Evolutionary conservation across 2,797 vertebrate genomes (phyloP).

Genomic region (Spheniscus humboldti): DNA sequence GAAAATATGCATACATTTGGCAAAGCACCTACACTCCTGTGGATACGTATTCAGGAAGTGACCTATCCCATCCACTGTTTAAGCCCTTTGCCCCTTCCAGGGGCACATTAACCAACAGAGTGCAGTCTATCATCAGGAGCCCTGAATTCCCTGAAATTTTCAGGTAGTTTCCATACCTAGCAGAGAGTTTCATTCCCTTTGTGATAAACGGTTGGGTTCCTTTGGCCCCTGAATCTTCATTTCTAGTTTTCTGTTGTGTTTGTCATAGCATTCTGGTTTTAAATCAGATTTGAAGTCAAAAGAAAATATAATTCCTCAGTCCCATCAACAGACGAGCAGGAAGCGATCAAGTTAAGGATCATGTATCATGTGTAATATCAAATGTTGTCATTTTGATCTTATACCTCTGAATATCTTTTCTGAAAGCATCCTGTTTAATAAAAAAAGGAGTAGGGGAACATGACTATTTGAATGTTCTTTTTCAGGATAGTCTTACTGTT

Average conservation of each 20-base stretch:
- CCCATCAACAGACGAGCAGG: neutral
- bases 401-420: neutral
- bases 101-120: neutral
- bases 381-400: neutral
- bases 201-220: neutral
- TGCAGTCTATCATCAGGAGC: neutral
- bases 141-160: neutral
- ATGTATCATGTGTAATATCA: neutral
- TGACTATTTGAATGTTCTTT: neutral
- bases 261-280: neutral
- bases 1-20: neutral
- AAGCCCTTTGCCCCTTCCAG: neutral
- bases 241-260: neutral
- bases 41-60: neutral
- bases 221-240: neutral
- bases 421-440: neutral
- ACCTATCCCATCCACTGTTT: neutral
- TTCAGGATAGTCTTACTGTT: neutral
- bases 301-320: neutral
- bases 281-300: neutral
- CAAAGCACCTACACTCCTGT: neutral
- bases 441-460: neutral
- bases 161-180: neutral
- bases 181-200: neutral
- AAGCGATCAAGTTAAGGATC: neutral